These are phyloP conservation scores for Bettongia penicillata DNA, from an alignment of 2,113 vertebrate species.

Conservation along the genomic window DNA sequence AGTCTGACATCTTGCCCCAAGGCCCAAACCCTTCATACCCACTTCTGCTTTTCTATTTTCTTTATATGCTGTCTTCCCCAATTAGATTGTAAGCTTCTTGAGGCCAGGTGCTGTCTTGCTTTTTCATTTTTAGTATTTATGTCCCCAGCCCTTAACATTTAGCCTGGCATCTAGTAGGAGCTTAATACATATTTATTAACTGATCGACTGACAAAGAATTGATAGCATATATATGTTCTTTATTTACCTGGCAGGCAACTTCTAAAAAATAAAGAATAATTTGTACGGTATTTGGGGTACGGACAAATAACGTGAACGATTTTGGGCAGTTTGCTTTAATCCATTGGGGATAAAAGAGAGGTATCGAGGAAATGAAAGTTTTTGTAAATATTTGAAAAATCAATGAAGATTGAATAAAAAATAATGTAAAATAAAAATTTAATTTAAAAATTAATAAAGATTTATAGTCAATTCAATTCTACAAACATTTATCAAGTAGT, in stretches of 20 bases:
- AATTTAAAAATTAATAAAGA: background rate
- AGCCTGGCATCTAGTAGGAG: background rate
- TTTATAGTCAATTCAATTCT: background rate
- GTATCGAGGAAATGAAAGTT: background rate
- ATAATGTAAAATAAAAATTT: no score
- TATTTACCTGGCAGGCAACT: no score
- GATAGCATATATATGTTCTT: background rate
- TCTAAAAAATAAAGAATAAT: background rate
- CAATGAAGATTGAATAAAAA: background rate
- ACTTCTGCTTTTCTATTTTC: background rate
- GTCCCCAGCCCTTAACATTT: background rate
- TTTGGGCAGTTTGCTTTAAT: background rate
- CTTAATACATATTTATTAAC: no score
- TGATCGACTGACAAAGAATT: no score
- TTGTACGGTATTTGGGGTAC: background rate
- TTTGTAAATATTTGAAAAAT: background rate
- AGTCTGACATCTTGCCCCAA: background rate
- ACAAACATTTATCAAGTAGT: background rate
- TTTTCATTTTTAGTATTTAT: background rate
- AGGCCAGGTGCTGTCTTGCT: background rate
- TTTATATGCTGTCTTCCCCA: background rate
- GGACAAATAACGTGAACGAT: background rate
- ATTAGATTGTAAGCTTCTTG: background rate
- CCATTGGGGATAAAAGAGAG: background rate
- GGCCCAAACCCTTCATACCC: no score